A percentile compares a stretch with the other conserved stretches of the same genome.
These are phyloP conservation scores for Chauna torquata DNA, from an alignment of 2,113 vertebrate genomes.

Conservation along the genomic window DNA sequence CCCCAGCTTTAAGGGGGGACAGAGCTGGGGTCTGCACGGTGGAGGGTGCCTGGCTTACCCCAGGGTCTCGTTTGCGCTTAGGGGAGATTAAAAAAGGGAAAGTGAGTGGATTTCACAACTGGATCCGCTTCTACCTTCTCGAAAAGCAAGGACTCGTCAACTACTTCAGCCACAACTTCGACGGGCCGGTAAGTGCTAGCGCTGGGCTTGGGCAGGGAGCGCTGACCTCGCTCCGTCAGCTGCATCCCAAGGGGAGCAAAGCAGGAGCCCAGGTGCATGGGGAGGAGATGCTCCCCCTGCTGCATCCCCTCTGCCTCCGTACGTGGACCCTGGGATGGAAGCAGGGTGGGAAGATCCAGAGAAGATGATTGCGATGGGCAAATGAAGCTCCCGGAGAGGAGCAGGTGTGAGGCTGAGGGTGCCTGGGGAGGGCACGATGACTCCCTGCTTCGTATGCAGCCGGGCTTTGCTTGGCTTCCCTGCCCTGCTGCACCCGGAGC, in stretches of 20 bases:
- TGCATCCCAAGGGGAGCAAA: neutral
- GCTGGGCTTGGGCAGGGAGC: rapidly evolving
- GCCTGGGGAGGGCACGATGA: rapidly evolving
- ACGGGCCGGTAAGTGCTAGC: constrained; percentile 84
- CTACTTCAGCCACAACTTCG: constrained; percentile 91
- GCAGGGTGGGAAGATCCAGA: neutral
- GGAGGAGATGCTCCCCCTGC: neutral
- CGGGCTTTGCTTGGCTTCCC: neutral
- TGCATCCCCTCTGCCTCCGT: rapidly evolving
- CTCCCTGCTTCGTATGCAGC: rapidly evolving
- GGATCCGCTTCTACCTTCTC: constrained; percentile 92
- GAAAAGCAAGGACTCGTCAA: constrained; percentile 85
- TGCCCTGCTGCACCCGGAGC: neutral
- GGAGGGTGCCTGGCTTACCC: neutral
- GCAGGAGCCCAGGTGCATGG: neutral
- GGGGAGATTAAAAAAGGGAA: constrained; percentile 92
- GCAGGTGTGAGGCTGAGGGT: neutral
- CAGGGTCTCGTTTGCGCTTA: neutral
- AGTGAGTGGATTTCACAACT: constrained; percentile 96
- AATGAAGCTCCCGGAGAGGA: neutral
- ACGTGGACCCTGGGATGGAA: rapidly evolving
- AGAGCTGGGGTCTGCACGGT: neutral
- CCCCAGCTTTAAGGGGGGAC: neutral
- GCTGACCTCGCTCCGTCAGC: neutral
- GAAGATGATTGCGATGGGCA: rapidly evolving